Base-by-base conservation (phyloP, 2,113 vertebrate genomes). In the Macquaria australasica region DNA sequence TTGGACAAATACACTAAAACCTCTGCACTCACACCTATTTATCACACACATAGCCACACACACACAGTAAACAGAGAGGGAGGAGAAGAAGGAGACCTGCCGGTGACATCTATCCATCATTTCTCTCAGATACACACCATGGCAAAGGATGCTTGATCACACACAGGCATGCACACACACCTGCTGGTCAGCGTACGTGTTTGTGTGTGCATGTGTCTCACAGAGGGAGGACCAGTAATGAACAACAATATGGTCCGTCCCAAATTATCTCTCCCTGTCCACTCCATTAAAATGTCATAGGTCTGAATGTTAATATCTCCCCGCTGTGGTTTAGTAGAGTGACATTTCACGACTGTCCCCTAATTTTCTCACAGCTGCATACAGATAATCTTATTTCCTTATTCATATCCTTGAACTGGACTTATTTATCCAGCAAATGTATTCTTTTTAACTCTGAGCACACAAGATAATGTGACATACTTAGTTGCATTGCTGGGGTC, bases 81-180 rank as follows among this genome's bases (percentile, higher is more conserved):
- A n/a, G 72, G 84, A 59, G 48, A 77, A 81, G 86, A 75, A 6
- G 56, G 67, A 87, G 90, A 89, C 87, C 89, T 89, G 77, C 10
- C 4, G 6, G 79, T 92, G 88, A 91, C 89, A 92, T 77, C 76
- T 71, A 92, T 94, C 93, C 90, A 94, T 94, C 93, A 93, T 93
- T 83, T 85, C 62, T 82, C 64, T 59, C 83, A 20, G 43, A 69
- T 63, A 72, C 84, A 56, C 81, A 63, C 66, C 9, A 18, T 1
- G 31, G 58, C 34, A 23, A 73, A 72, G 31, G 31, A 64, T 67
- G 16, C 77, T 74, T 37, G 20, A 39, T 25, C 70, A 15, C 77
- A 70, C 16, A 20, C 60, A 28, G 7, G 0, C 14, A 28, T 3
- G 4, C 28, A 34, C 45, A 60, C 62, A 66, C 62, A 18, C 60